Evolutionary conservation across 1,140 invertebrate genomes (phyloP).

Genomic region (Scaptomyza montana): DNA sequence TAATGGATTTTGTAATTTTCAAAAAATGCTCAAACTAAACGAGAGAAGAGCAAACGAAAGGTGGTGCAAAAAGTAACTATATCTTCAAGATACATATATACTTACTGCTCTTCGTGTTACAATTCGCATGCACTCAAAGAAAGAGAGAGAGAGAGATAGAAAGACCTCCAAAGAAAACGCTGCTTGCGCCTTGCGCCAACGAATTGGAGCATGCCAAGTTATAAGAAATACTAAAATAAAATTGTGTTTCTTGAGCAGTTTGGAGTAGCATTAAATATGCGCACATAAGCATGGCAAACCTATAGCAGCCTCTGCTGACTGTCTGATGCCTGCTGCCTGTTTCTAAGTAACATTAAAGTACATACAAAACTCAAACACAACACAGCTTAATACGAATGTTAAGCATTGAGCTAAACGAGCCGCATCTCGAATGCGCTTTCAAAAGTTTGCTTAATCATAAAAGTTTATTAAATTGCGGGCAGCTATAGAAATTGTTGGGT

Average conservation of each 20-base stretch:
- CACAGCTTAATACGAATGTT: conserved; percentile 47
- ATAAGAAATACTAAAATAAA: conserved; percentile 55
- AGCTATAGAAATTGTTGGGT: no score
- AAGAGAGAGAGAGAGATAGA: conserved; percentile 24
- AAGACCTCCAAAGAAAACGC: conserved; percentile 1
- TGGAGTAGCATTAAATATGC: conserved; percentile 66
- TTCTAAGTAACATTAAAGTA: conserved; percentile 3
- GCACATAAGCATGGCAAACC: conserved; percentile 70
- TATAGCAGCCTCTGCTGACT: conserved; percentile 8
- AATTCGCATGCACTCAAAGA: conserved; percentile 34
- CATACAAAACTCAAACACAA: conserved; percentile 46
- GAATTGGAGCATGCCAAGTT: conserved; percentile 80
- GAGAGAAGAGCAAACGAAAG: background rate
- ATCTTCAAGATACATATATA: conserved; percentile 43
- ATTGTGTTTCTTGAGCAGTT: conserved; percentile 52
- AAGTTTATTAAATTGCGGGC: no score
- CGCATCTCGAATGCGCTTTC: conserved; percentile 28
- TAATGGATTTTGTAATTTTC: conserved; percentile 81
- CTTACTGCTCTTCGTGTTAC: conserved; percentile 45
- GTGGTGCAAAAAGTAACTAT: conserved; percentile 48
- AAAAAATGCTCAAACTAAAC: conserved; percentile 51
- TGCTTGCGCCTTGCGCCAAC: conserved; percentile 57
- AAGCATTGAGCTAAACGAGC: conserved; percentile 34
- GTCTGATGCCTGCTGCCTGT: conserved; percentile 6
- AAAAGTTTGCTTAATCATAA: background rate